A percentile compares a stretch with the other conserved stretches of the same genome.
Conservation (phyloP, 2,888 invertebrate genomes). For the Nemoura dubitans region DNA sequence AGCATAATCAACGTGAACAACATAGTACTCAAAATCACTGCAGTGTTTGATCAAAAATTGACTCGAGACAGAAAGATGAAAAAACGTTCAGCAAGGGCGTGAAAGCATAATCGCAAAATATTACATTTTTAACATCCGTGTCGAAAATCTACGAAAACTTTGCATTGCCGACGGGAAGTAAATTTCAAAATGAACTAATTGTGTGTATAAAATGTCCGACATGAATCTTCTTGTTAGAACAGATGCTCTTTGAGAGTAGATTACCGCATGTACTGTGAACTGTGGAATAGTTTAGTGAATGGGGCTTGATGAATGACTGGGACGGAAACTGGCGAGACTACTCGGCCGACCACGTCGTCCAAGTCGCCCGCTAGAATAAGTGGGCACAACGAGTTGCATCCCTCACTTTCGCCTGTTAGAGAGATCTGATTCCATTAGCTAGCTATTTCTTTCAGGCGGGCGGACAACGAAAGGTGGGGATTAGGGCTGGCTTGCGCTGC, state of each 20-base stretch:
- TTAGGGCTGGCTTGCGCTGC: neutral
- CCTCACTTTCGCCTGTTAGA: conserved; percentile 13
- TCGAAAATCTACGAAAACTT: neutral
- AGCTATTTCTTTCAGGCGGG: conserved; percentile 44
- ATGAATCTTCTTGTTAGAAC: neutral
- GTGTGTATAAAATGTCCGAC: neutral
- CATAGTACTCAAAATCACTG: conserved; percentile 3
- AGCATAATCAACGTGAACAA: neutral
- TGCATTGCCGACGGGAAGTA: neutral
- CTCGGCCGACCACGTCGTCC: neutral
- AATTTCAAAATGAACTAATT: neutral
- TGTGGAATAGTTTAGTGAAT: neutral
- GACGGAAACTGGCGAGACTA: neutral
- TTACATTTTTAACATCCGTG: neutral
- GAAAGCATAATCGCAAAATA: neutral
- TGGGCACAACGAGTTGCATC: neutral
- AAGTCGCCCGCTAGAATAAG: neutral
- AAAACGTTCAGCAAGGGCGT: neutral
- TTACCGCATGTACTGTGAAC: neutral
- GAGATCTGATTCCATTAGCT: conserved; percentile 48
- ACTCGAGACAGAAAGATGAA: neutral
- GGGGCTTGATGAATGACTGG: conserved; percentile 1
- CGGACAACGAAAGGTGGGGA: conserved; percentile 22
- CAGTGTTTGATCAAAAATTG: neutral
- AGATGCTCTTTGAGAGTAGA: neutral